Conservation (phyloP, 2,797 vertebrate genomes). For the Anomalospiza imberbis region DNA sequence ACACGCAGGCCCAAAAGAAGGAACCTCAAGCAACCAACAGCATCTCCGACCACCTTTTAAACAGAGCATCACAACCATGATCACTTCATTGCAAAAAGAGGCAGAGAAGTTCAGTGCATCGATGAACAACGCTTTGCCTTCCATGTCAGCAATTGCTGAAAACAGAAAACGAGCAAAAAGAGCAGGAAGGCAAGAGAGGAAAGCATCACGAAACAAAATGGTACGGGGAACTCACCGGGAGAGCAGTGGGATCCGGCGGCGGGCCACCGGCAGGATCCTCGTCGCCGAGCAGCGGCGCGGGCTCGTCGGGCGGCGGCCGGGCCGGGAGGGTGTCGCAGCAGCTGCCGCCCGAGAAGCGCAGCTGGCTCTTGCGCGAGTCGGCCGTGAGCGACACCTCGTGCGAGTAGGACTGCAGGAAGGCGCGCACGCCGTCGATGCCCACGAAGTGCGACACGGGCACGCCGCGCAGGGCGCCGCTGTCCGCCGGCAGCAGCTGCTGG, state of each 20-base stretch:
- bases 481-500: too few species aligned
- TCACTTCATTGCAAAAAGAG: background rate
- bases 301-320: background rate
- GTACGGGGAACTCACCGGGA: background rate
- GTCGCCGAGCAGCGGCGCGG: background rate
- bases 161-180: accelerated
- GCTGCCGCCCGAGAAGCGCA: too few species aligned
- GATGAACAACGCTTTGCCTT: accelerated
- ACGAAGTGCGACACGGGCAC: too few species aligned
- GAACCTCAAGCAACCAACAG: background rate
- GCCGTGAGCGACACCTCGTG: too few species aligned
- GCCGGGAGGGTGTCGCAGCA: too few species aligned
- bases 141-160: accelerated
- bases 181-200: accelerated
- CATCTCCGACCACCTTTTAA: too few species aligned
- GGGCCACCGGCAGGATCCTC: background rate
- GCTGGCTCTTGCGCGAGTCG: too few species aligned
- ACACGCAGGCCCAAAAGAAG: background rate
- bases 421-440: too few species aligned
- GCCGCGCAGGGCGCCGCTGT: too few species aligned
- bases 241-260: background rate
- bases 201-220: too few species aligned
- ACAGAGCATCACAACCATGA: background rate
- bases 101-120: accelerated
- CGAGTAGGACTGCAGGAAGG: too few species aligned